Evolutionary conservation across 2,888 invertebrate species (phyloP), one percentile per base, ranked within the genome.

Genomic region (Quadroppia sp.): DNA sequence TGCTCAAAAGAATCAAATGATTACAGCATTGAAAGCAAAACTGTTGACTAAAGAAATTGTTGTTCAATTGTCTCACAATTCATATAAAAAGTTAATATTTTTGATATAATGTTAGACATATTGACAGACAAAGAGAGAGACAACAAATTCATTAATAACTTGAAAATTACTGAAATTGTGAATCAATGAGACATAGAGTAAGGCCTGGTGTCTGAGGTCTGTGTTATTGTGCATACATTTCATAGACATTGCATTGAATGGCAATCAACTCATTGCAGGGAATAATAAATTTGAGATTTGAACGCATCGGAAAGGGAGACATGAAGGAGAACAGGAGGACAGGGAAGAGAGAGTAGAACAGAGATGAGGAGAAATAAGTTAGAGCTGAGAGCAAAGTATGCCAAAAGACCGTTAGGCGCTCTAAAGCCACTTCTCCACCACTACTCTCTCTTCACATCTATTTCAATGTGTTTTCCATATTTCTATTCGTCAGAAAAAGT

Each of bases 251-350:
- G 48, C 56, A 56, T 23, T 56, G 25, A 56, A 3, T n/a, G 56
- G 56, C 56, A 56, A 56, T 56, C 56, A 56, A 56, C 25, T 56
- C 56, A 56, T 56, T 6, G 56, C 25, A 4, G 56, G 56, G 48
- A 48, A 48, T 48, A 56, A 56, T 56, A 56, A 56, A 56, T 56
- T 56, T 56, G 25, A 56, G 56, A 56, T 56, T 28, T 56, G 56
- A 56, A 56, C 25, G 56, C 48, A 56, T 36, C 13, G 50, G 28
- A 50, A 71, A 50, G 71, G 45, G 50, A 42, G 71, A 71, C 45
- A 67, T 20, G 40, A 28, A 71, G 45, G 71, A 71, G 71, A 67
- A 23, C 30, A 20, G 3, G 67, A 67, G 20, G 70, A 70, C 6
- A 40, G 42, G 20, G 70, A n/a, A 42, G 70, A 40, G 42, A 40